Conservation (phyloP, 2,113 vertebrate species). For the Hymenochirus boettgeri region DNA sequence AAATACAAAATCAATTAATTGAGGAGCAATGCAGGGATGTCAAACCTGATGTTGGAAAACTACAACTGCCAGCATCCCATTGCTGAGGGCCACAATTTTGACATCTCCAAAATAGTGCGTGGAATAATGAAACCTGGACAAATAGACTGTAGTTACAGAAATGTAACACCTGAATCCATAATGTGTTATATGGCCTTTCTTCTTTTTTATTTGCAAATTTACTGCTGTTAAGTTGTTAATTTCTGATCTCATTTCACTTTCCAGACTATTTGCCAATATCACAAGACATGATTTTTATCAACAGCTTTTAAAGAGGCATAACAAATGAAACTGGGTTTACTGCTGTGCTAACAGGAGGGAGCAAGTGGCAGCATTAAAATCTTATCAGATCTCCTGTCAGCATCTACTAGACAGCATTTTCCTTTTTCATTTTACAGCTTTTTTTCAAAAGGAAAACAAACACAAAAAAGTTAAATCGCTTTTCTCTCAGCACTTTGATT, state of each 20-base stretch:
- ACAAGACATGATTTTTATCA: conserved; percentile 71
- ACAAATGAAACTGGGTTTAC: conserved; percentile 83
- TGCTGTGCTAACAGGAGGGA: conserved; percentile 75
- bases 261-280: conserved; percentile 72
- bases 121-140: too few species aligned
- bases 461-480: too few species aligned
- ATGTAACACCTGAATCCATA: conserved; percentile 10
- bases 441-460: too few species aligned
- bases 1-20: too few species aligned
- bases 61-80: too few species aligned
- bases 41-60: too few species aligned
- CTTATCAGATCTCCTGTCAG: conserved; percentile 46
- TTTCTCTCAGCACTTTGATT: too few species aligned
- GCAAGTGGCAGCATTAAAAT: conserved; percentile 47
- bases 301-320: conserved; percentile 85
- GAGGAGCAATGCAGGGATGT: too few species aligned
- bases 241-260: conserved; percentile 75
- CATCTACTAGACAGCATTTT: conserved; percentile 53
- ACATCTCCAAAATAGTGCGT: too few species aligned
- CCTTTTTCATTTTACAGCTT: too few species aligned
- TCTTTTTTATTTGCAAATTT: conserved; percentile 33
- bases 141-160: too few species aligned
- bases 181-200: conserved; percentile 21
- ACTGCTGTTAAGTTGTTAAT: conserved; percentile 62
- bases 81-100: too few species aligned